Evolutionary conservation across 2,113 vertebrate genomes (phyloP).

Genomic region (Formicarius rufipectus): DNA sequence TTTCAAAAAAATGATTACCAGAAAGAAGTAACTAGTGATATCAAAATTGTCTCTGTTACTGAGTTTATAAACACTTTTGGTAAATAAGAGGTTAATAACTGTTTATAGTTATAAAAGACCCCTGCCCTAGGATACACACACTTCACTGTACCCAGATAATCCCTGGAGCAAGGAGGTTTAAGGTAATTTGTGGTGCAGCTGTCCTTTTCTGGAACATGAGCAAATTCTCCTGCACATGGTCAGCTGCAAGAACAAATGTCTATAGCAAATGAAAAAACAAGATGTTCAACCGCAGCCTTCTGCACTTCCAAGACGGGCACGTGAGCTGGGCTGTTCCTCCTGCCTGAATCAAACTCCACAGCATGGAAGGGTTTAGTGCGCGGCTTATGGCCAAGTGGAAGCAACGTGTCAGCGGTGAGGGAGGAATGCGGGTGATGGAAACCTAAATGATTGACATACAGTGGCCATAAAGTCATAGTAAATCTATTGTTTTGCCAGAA

Average conservation of each 20-base stretch:
- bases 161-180: constrained; percentile 85
- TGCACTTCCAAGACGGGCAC: constrained; percentile 43
- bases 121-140: constrained; percentile 71
- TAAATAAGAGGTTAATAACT: constrained; percentile 72
- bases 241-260: constrained; percentile 91
- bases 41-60: background rate
- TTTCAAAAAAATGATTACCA: background rate
- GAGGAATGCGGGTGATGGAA: constrained; percentile 62
- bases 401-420: constrained; percentile 56
- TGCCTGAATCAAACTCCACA: constrained; percentile 46
- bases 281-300: constrained; percentile 70
- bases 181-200: constrained; percentile 90
- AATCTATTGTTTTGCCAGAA: constrained; percentile 65
- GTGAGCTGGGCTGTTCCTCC: constrained; percentile 49
- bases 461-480: constrained; percentile 58
- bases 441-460: constrained; percentile 42
- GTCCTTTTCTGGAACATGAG: constrained; percentile 86
- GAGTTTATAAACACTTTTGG: constrained; percentile 1
- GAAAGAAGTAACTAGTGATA: background rate
- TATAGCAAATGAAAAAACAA: constrained; percentile 84
- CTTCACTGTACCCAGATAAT: constrained; percentile 80
- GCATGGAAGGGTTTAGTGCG: constrained; percentile 60
- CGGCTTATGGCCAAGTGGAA: constrained; percentile 70
- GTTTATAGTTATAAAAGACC: constrained; percentile 61
- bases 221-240: constrained; percentile 86